Base-by-base conservation (phyloP, 2,797 vertebrate genomes). In the Bradypodion ventrale region DNA sequence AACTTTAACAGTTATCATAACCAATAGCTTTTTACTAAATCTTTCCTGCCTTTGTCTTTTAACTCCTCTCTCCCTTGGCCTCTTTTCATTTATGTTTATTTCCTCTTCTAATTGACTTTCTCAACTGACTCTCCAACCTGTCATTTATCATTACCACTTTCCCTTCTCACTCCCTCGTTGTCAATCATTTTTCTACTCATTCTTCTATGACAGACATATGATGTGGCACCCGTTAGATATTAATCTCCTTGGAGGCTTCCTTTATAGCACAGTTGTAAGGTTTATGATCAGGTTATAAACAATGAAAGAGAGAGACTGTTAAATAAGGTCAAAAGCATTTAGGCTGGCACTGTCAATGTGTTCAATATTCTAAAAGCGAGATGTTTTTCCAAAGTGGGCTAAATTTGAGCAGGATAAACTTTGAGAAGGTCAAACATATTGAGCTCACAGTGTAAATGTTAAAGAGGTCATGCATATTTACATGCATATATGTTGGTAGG, bases 261-360 rank as follows among this genome's bases (percentile, higher is more conserved):
- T 90, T 93, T 83, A 91, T 91, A 84, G 80, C 85, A 85, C 75
- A 88, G 76, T 90, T 90, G 87, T 80, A 94, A 93, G 87, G 75
- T 92, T 95, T 95, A 94, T 90, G 93, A 92, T 79, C 88, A 90
- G 83, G 77, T 87, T 88, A 86, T 93, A 95, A 94, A 91, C 76
- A 92, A 90, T 83, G 88, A 75, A 90, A 90, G 32, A 66, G 69
- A 94, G 89, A 89, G 90, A 92, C 91, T 88, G 74, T 86, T 94
- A 93, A 95, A 69, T 90, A 91, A 94, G 91, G 89, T 87, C 49
- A 72, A 90, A 90, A 83, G 79, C 86, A 79, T 90, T 94, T 91
- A 89, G 85, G 77, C 83, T 87, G 35, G 87, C 87, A 89, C 62
- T 84, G 90, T 89, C 92, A 89, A 90, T 87, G 94, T 90, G 89